A percentile compares a stretch with the other conserved stretches of the same genome.
Evolutionary conservation across 1,140 invertebrate species (phyloP).

Genomic region (Lepidurus arcticus): DNA sequence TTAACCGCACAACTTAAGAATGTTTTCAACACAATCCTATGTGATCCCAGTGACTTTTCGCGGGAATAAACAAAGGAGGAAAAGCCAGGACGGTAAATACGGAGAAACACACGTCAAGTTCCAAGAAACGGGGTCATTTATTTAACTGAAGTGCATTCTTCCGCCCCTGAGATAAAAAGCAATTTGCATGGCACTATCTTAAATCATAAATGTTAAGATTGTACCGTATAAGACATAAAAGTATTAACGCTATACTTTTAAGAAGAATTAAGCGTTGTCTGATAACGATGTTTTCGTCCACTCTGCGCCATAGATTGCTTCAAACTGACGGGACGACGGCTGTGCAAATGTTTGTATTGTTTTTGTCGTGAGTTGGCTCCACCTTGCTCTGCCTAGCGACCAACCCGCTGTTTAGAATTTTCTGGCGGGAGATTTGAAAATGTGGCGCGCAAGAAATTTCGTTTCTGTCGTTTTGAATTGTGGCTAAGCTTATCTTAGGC

Average conservation of each 20-base stretch:
- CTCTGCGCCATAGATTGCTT: not conserved
- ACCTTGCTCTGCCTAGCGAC: not conserved
- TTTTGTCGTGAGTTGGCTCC: not conserved
- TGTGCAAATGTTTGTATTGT: not conserved
- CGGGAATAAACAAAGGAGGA: not conserved
- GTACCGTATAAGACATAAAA: no score
- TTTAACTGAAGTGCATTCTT: not conserved
- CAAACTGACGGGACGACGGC: not conserved
- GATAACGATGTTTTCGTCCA: not conserved
- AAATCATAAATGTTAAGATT: no score
- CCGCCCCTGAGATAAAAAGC: no score
- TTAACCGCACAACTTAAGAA: no score
- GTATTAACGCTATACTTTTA: no score
- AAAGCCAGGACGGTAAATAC: not conserved
- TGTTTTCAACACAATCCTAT: not conserved
- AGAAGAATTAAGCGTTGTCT: no score
- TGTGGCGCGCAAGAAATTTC: no score
- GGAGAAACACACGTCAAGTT: not conserved
- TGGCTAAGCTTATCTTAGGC: no score
- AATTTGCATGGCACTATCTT: no score
- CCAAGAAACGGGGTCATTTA: not conserved
- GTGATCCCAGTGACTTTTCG: not conserved
- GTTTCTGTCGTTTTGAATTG: no score
- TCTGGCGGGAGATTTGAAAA: no score
- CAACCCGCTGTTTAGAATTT: no score